Evolutionary conservation across 2,113 vertebrate genomes (phyloP).

Genomic region (Clarias gariepinus): DNA sequence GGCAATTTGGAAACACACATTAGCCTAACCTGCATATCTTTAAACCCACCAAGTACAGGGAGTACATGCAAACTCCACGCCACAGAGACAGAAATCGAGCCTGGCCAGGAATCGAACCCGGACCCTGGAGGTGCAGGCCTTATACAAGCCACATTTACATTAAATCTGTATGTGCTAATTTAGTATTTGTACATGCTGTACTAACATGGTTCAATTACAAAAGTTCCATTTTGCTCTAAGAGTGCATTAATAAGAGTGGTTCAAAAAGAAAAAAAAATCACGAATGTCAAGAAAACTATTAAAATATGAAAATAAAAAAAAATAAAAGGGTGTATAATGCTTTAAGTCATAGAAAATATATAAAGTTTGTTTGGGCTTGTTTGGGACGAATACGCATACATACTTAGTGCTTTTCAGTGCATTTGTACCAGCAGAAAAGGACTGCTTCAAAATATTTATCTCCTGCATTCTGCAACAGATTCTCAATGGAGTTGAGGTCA

Average conservation of each 20-base stretch:
- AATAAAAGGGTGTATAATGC: not conserved
- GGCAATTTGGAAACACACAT: too few species aligned
- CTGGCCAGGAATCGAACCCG: too few species aligned
- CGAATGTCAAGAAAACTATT: not conserved
- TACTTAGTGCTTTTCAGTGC: not conserved
- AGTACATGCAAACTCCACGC: too few species aligned
- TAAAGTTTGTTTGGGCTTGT: not conserved
- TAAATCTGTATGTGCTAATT: not conserved
- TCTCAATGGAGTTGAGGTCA: conserved; percentile 9
- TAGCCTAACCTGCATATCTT: too few species aligned
- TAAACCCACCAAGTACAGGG: too few species aligned
- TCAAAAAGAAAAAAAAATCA: too few species aligned
- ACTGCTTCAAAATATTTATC: not conserved
- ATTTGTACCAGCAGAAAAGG: not conserved
- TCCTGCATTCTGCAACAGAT: conserved; percentile 6
- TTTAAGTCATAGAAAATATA: not conserved
- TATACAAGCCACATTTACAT: not conserved
- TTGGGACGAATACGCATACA: not conserved
- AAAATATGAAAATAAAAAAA: not conserved
- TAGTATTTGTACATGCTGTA: not conserved
- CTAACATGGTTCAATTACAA: not conserved
- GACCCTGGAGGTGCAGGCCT: too few species aligned
- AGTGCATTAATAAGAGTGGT: not conserved
- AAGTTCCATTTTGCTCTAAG: not conserved
- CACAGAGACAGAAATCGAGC: too few species aligned